Conservation (phyloP, 1,140 invertebrate genomes). For the Pogonognathellus flavescens region DNA sequence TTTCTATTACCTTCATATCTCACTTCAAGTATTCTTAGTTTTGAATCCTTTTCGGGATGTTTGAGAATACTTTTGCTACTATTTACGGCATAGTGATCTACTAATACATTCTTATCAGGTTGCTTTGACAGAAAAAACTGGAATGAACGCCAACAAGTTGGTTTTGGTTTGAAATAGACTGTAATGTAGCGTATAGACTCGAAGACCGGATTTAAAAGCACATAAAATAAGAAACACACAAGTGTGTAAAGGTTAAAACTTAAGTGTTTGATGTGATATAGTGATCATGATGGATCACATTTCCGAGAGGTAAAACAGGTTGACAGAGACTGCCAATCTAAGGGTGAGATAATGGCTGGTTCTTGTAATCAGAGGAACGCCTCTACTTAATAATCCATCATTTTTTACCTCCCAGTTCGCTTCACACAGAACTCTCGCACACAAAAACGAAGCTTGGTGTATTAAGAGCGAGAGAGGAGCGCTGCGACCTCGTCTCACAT, state of each 20-base stretch:
- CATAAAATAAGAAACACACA: neutral
- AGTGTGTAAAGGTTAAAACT: neutral
- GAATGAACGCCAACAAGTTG: neutral
- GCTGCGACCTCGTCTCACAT: conserved; percentile 28
- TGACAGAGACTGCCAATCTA: conserved; percentile 59
- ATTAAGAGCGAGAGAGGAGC: conserved; percentile 3
- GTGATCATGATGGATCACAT: conserved; percentile 59
- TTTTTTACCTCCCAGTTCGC: conserved; percentile 57
- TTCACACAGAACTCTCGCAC: neutral
- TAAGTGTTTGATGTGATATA: conserved; percentile 43
- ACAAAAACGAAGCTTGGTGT: neutral
- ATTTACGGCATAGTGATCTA: neutral
- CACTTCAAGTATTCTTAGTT: too few species aligned
- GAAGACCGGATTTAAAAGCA: neutral
- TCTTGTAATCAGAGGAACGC: conserved; percentile 62
- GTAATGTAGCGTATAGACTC: neutral
- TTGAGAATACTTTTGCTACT: too few species aligned
- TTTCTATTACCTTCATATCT: too few species aligned
- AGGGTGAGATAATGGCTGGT: conserved; percentile 61
- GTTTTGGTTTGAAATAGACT: neutral
- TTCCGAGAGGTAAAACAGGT: conserved; percentile 61
- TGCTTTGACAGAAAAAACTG: neutral
- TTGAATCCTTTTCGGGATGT: too few species aligned
- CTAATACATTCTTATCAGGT: neutral
- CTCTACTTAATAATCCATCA: conserved; percentile 60